phyloP scores from a whole-genome alignment of 2,797 vertebrate genomes.

The Enteromius anoplus region DNA sequence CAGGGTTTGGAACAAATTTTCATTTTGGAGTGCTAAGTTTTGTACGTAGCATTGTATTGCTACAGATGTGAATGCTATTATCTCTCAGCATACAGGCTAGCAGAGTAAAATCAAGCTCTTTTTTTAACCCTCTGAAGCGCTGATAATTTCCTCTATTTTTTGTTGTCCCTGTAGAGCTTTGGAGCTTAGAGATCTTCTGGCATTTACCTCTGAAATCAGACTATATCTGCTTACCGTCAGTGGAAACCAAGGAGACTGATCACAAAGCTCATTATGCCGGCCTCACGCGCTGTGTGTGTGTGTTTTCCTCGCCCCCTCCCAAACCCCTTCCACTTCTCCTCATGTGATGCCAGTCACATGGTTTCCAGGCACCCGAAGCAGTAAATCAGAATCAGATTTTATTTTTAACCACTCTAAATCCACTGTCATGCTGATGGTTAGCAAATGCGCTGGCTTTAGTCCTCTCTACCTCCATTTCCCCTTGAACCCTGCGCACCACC shows the following conservation, averaged over 20 bases:
- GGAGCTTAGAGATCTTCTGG: conserved; percentile 63
- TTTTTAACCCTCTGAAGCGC: conserved; percentile 43
- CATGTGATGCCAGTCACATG: conserved; percentile 82
- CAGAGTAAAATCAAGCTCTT: not conserved
- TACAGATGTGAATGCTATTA: not conserved
- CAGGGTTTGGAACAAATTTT: not conserved
- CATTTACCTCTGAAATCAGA: conserved; percentile 72
- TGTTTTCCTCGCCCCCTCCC: conserved; percentile 50
- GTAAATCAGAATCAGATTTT: conserved; percentile 81
- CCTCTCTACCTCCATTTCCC: conserved; percentile 22
- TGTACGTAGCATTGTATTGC: not conserved
- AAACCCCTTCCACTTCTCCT: conserved; percentile 59
- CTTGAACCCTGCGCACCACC: conserved; percentile 40
- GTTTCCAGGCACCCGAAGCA: conserved; percentile 78
- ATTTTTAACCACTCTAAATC: conserved; percentile 80
- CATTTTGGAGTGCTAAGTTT: not conserved
- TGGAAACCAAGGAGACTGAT: conserved; percentile 77
- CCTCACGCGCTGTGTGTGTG: conserved; percentile 56
- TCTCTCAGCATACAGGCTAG: not conserved
- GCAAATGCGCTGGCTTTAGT: conserved; percentile 51
- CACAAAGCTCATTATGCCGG: conserved; percentile 76
- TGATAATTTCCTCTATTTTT: conserved; percentile 43
- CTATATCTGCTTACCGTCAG: conserved; percentile 76
- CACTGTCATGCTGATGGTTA: conserved; percentile 66
- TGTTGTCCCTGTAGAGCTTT: conserved; percentile 27